Conservation (phyloP, 2,888 invertebrate genomes). For the Liodrosophila aerea region DNA sequence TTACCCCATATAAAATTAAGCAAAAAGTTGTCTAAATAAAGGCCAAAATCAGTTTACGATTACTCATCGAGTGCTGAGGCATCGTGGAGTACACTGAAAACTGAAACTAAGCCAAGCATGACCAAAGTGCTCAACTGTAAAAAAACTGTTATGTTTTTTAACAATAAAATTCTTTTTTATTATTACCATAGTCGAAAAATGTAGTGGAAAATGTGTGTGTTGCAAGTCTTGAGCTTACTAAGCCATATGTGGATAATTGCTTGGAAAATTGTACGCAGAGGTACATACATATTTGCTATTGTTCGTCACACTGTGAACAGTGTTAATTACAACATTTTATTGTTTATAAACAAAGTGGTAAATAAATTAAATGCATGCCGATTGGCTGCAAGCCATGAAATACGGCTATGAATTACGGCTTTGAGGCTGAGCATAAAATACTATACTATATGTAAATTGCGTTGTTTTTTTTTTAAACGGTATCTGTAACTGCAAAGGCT, state of each 20-base stretch:
- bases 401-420: slow-evolving; percentile 39
- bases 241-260: slow-evolving; percentile 48
- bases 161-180: no score
- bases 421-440: slow-evolving; percentile 8
- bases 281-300: not conserved
- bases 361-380: slow-evolving; percentile 50
- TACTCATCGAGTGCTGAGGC: slow-evolving; percentile 58
- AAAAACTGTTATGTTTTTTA: no score
- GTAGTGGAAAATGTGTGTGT: not conserved
- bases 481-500: slow-evolving; percentile 6
- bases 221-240: slow-evolving; percentile 51
- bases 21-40: not conserved
- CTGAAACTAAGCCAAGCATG: not conserved
- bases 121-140: no score
- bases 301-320: slow-evolving; percentile 29
- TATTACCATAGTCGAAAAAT: no score
- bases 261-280: slow-evolving; percentile 42
- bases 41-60: slow-evolving; percentile 45
- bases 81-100: slow-evolving; percentile 12
- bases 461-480: slow-evolving; percentile 18
- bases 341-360: slow-evolving; percentile 47
- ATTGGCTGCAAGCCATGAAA: slow-evolving; percentile 22
- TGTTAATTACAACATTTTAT: slow-evolving; percentile 57
- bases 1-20: slow-evolving; percentile 1
- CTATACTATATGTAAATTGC: slow-evolving; percentile 32